phyloP scores from a whole-genome alignment of 2,888 invertebrate species.

The Cerceris ruficornis region DNA sequence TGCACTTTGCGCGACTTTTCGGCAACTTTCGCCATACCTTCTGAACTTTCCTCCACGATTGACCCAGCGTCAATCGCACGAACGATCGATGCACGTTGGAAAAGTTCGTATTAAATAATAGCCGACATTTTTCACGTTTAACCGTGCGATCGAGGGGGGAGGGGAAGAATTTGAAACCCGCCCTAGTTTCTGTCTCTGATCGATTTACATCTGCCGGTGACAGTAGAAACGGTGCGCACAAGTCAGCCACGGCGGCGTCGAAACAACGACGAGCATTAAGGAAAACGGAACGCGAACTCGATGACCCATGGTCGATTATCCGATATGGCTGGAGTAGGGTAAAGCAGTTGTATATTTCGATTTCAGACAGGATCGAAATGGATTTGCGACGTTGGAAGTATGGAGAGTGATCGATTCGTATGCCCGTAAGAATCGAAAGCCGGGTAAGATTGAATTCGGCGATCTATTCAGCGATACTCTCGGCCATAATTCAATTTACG shows the following conservation, averaged over 20 bases:
- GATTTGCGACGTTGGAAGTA: constrained; percentile 61
- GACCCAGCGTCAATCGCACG: constrained; percentile 14
- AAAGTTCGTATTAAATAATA: constrained; percentile 34
- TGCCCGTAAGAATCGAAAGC: constrained; percentile 30
- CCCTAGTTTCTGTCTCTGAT: constrained; percentile 49
- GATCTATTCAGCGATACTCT: constrained; percentile 21
- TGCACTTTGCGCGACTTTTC: too few species aligned
- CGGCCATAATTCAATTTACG: constrained; percentile 34
- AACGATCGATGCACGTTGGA: constrained; percentile 13
- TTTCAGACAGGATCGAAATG: constrained; percentile 63
- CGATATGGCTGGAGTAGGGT: constrained; percentile 44
- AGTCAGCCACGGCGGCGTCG: constrained; percentile 48
- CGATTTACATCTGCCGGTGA: constrained; percentile 56
- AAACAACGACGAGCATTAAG: constrained; percentile 62
- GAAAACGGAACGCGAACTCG: constrained; percentile 60
- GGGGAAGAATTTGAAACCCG: constrained; percentile 21
- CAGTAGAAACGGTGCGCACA: constrained; percentile 51
- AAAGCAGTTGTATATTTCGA: constrained; percentile 52
- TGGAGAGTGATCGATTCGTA: constrained; percentile 62
- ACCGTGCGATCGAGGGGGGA: not conserved
- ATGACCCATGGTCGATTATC: constrained; percentile 18
- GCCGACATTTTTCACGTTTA: constrained; percentile 30
- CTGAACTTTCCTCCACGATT: constrained; percentile 17
- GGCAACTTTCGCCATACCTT: not conserved
- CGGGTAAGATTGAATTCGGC: constrained; percentile 36